Percentiles rank a stretch among this genome's conserved stretches.
These are phyloP conservation scores for Xestia c-nigrum DNA, from an alignment of 2,888 invertebrate genomes.

Conservation along the genomic window DNA sequence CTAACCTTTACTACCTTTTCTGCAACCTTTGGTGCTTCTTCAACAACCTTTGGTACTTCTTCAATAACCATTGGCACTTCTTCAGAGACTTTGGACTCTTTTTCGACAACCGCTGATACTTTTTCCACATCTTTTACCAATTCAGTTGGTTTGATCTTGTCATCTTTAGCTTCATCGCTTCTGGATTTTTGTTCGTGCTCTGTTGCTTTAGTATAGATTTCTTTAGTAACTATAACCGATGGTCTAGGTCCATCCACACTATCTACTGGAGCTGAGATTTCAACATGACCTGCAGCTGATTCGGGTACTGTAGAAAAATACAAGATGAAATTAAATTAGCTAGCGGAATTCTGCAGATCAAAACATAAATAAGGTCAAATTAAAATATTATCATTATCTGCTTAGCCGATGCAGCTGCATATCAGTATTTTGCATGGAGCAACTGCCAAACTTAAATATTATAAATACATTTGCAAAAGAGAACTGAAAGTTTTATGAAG, in stretches of 20 bases:
- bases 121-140: slow-evolving; percentile 1
- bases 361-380: background rate
- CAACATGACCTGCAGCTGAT: slow-evolving; percentile 26
- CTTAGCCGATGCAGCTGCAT: too few relatives aligned
- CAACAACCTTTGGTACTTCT: background rate
- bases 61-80: background rate
- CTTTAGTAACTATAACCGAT: slow-evolving; percentile 15
- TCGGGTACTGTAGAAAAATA: slow-evolving; percentile 44
- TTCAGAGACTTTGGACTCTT: slow-evolving; percentile 11
- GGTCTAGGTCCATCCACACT: slow-evolving; percentile 26
- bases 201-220: background rate
- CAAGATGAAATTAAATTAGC: background rate
- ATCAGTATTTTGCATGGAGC: too few relatives aligned
- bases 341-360: background rate
- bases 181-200: slow-evolving; percentile 23
- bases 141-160: slow-evolving; percentile 10
- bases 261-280: slow-evolving; percentile 28
- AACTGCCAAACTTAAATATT: too few relatives aligned
- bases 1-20: slow-evolving; percentile 4
- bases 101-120: background rate
- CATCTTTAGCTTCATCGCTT: slow-evolving; percentile 7
- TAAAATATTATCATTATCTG: too few relatives aligned
- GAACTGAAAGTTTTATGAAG: too few relatives aligned
- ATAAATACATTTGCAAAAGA: too few relatives aligned
- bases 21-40: background rate